A percentile compares a stretch with the other conserved stretches of the same genome.
Conservation (phyloP, 2,797 vertebrate genomes). For the Amazonetta brasiliensis region DNA sequence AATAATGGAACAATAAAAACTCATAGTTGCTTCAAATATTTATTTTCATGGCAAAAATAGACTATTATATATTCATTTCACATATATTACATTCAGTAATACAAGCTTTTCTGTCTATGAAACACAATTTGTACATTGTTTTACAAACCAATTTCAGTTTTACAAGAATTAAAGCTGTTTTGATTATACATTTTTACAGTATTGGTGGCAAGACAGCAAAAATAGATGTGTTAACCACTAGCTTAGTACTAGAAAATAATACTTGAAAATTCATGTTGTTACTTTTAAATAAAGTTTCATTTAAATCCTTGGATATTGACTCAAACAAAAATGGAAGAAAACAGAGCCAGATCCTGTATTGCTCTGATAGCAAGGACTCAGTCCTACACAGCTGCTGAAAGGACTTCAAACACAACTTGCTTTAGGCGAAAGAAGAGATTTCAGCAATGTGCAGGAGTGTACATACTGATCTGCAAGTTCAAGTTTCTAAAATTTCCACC, state of each 20-base stretch:
- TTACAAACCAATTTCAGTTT: conserved; percentile 82
- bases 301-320: conserved; percentile 39
- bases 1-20: background rate
- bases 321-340: conserved; percentile 28
- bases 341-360: conserved; percentile 25
- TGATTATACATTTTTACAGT: conserved; percentile 84
- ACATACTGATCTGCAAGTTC: background rate
- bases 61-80: conserved; percentile 82
- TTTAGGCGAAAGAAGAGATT: background rate
- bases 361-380: background rate
- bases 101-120: conserved; percentile 82
- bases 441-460: conserved; percentile 4
- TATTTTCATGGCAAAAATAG: conserved; percentile 89
- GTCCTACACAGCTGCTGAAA: background rate
- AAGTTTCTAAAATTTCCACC: conserved; percentile 1
- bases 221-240: conserved; percentile 56
- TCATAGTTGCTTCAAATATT: conserved; percentile 80
- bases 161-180: conserved; percentile 81
- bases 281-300: conserved; percentile 39
- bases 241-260: conserved; percentile 72
- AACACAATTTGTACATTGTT: conserved; percentile 85
- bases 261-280: conserved; percentile 48
- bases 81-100: conserved; percentile 83
- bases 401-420: background rate
- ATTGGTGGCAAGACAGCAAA: conserved; percentile 66